A percentile compares a stretch with the other conserved stretches of the same genome.
Conservation (phyloP, 2,888 invertebrate species). For the Loripinus fragilis region DNA sequence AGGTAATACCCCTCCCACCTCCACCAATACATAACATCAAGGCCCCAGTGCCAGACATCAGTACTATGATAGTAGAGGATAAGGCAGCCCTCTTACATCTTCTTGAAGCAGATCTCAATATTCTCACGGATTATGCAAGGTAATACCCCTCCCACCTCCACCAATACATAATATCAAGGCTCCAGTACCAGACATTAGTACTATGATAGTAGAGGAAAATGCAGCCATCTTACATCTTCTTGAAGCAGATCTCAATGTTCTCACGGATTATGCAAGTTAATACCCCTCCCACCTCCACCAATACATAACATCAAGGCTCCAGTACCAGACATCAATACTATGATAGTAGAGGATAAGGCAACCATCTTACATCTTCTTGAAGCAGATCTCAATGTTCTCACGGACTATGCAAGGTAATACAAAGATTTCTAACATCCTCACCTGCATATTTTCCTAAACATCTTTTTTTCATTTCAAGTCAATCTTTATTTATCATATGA, state of each 20-base stretch:
- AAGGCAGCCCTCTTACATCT: slow-evolving; percentile 83
- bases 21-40: slow-evolving; percentile 85
- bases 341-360: slow-evolving; percentile 81
- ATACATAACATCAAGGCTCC: slow-evolving; percentile 84
- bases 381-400: slow-evolving; percentile 84
- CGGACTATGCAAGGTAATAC: slow-evolving; percentile 82
- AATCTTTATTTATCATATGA: too few relatives aligned
- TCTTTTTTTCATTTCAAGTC: too few relatives aligned
- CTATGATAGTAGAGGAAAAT: slow-evolving; percentile 79
- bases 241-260: slow-evolving; percentile 84
- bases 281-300: slow-evolving; percentile 86
- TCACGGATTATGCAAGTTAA: slow-evolving; percentile 83
- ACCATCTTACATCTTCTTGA: slow-evolving; percentile 84
- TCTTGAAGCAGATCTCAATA: slow-evolving; percentile 84
- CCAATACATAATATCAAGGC: slow-evolving; percentile 84
- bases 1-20: slow-evolving; percentile 86
- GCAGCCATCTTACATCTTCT: slow-evolving; percentile 84
- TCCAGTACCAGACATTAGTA: slow-evolving; percentile 84
- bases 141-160: too few relatives aligned
- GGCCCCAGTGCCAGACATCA: slow-evolving; percentile 84
- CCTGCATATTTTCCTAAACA: too few relatives aligned
- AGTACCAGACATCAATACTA: slow-evolving; percentile 83
- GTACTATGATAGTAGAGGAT: slow-evolving; percentile 78
- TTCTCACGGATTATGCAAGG: slow-evolving; percentile 82
- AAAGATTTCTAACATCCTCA: too few relatives aligned